Base-by-base conservation (phyloP, 2,797 vertebrate genomes). In the Sebastes trivittatus region DNA sequence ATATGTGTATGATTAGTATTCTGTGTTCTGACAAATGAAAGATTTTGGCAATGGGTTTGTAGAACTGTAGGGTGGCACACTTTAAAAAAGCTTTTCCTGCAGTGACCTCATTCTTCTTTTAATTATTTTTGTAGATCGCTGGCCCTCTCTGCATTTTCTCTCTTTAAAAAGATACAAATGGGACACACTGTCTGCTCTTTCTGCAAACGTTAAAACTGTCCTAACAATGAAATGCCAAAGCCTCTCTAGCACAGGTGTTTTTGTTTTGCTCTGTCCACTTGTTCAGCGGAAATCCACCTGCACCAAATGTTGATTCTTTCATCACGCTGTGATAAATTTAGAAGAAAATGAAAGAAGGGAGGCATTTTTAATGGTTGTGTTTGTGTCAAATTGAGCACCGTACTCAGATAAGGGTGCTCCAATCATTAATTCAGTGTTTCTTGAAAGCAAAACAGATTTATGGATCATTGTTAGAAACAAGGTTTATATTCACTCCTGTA, bases 31-130 rank as follows among this genome's bases (percentile, higher is more conserved):
- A 61, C 61, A 58, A 66, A 55, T 65, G 20, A 63, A 73, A 20
- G 32, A 68, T 74, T 59, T 32, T 65, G 16, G 13, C 27, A 6
- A n/a, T 70, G 22, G 58, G 32, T 75, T 75, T 64, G 22, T 56
- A 42, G 36, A 81, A 61, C 59, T 84, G 54, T 38, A 32, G 11
- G n/a, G 6, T 65, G 66, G 58, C 73, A 30, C 1, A 69, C 77
- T 69, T 72, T 2, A 56, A 2, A 78, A 23, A 10, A 1, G 20
- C 11, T 27, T 72, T 75, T 52, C 20, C 71, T 54, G 67, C 67
- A 58, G 23, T 87, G 77, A 58, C 81, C 69, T 77, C n/a, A 30
- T 76, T 71, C 22, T 62, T 65, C 29, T 34, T 60, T n/a, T 32
- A 29, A 27, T 36, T 29, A 0, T 63, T 59, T 75, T 27, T 64